Evolutionary conservation across 2,113 vertebrate genomes (phyloP), one percentile per base, ranked within the genome.

Genomic region (Brienomyrus longianalis): DNA sequence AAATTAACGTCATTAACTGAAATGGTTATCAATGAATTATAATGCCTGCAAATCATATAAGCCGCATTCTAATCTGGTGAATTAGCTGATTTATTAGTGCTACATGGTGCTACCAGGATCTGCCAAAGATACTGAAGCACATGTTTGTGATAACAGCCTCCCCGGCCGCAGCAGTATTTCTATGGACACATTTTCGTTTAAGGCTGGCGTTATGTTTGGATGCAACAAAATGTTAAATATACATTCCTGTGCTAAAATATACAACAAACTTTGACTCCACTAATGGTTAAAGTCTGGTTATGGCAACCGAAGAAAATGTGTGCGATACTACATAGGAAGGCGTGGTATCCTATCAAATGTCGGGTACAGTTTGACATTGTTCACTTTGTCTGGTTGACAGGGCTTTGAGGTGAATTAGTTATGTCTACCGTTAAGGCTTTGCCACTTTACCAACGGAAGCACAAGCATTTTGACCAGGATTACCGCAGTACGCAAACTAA

Each of bases 361-460:
- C 0, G 13, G 23, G 31, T 80, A 43, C 48, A 87, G 87, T 90
- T 89, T 91, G 90, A 93, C 91, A 83, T 62, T n/a, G 47, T 52
- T 23, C 17, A 5, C 85, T 90, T 52, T 90, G 83, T 91, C 59
- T 91, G 91, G 85, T 66, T 86, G 88, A 89, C 92, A 97, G 97
- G 92, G 94, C 89, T 91, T 90, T 92, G 90, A 95, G 93, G 93
- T 91, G 11, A 45, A 86, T 91, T 94, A 89, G 94, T 90, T 89
- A 98, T 99, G 98, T 96, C 97, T 0, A 94, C 97, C 1, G 94
- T 97, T 2, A 94, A 96, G 90, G 94, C 91, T 1, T 50, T 96
- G 90, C 97, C 97, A 2, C 96, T 97, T 95, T 97, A 97, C 95
- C 97, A 98, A 93, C 96, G 93, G 95, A 97, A 96, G 89, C 96